Conservation (phyloP, 2,797 vertebrate species). For the Myioborus melanocephalus region DNA sequence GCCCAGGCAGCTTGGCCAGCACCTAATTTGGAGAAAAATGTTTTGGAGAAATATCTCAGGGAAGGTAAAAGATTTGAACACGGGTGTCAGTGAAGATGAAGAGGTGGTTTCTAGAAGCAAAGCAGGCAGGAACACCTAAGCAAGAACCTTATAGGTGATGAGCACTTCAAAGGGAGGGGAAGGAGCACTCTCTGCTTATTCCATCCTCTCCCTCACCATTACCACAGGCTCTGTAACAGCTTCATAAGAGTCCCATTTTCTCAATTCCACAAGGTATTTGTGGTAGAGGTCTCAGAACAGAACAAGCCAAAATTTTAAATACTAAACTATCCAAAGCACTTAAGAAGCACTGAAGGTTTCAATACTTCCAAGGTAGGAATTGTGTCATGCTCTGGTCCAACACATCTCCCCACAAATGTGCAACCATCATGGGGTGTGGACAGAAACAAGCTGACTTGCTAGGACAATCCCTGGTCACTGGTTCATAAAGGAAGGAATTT, state of each 20-base stretch:
- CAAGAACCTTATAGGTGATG: neutral
- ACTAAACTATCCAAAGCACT: neutral
- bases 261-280: neutral
- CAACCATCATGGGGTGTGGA: neutral
- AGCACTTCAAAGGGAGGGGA: neutral
- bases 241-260: neutral
- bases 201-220: neutral
- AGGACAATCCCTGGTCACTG: neutral
- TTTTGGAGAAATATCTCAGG: neutral
- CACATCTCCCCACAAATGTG: neutral
- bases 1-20: neutral
- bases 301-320: neutral
- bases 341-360: neutral
- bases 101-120: neutral
- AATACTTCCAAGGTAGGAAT: neutral
- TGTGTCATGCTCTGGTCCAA: neutral
- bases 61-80: neutral
- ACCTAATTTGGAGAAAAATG: neutral
- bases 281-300: neutral
- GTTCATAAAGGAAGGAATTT: conserved; percentile 10
- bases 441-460: neutral
- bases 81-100: neutral
- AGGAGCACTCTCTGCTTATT: neutral
- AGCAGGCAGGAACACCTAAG: neutral
- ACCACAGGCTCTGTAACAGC: neutral